Evolutionary conservation across 2,888 invertebrate genomes (phyloP).

Genomic region (Cenopis cana): DNA sequence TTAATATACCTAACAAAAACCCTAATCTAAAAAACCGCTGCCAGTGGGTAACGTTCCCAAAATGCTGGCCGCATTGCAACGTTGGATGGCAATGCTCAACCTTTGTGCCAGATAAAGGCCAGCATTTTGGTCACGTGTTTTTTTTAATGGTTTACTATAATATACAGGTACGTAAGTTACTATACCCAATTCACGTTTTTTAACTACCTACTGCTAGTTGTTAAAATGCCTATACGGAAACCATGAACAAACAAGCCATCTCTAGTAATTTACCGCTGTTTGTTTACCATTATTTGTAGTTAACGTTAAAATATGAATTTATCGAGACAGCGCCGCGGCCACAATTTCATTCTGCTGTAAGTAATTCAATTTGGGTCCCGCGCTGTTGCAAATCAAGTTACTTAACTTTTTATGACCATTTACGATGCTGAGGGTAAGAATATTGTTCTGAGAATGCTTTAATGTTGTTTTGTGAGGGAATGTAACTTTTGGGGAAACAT

Average conservation of each 20-base stretch:
- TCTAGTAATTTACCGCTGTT: neutral
- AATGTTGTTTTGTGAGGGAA: constrained; percentile 27
- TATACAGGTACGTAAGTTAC: no score
- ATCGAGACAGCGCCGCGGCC: constrained; percentile 1
- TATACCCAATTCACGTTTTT: no score
- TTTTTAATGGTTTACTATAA: no score
- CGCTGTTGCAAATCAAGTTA: constrained; percentile 35
- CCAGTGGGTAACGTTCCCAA: no score
- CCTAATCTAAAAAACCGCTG: no score
- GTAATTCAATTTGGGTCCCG: constrained; percentile 41
- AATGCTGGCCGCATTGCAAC: no score
- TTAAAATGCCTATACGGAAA: neutral
- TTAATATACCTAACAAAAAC: no score
- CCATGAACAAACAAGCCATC: neutral
- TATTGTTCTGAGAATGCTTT: constrained; percentile 22
- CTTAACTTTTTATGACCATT: constrained; percentile 40
- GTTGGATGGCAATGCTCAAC: no score
- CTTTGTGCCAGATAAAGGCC: no score
- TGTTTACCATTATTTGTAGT: constrained; percentile 19
- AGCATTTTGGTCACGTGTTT: no score
- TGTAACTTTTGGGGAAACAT: constrained; percentile 10
- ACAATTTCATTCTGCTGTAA: constrained; percentile 38
- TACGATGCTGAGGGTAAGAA: constrained; percentile 31
- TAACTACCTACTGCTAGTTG: neutral
- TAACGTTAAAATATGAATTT: constrained; percentile 14